These are phyloP conservation scores for Amazona guildingii DNA, from an alignment of 2,113 vertebrate genomes.

Conservation along the genomic window DNA sequence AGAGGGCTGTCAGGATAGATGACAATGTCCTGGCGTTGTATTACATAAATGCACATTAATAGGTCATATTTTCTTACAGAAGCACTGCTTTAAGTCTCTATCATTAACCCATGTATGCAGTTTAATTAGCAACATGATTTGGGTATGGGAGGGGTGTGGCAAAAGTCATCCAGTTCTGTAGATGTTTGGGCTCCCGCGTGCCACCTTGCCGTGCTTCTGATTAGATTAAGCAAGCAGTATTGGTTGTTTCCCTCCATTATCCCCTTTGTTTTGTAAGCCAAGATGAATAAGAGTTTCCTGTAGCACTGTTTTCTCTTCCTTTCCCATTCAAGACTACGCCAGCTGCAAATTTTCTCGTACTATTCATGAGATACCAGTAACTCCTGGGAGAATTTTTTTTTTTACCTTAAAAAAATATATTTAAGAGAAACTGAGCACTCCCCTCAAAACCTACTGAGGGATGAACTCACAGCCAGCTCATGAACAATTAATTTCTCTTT, in stretches of 20 bases:
- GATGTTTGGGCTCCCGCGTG: background rate
- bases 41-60: conserved; percentile 18
- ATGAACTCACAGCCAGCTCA: background rate
- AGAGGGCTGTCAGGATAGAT: background rate
- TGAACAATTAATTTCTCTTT: background rate
- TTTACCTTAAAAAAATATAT: background rate
- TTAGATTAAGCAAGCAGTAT: background rate
- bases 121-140: conserved; percentile 13
- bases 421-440: background rate
- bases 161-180: background rate
- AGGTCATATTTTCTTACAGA: conserved; percentile 1
- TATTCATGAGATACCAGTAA: background rate
- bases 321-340: background rate
- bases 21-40: background rate
- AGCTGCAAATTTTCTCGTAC: background rate
- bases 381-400: background rate
- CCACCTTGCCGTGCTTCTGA: background rate
- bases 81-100: background rate
- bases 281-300: background rate
- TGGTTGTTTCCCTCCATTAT: background rate
- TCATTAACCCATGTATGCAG: background rate
- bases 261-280: background rate
- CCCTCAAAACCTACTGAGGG: background rate
- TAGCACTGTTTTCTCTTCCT: background rate
- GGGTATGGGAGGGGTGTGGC: background rate